Percentiles rank a stretch among this genome's conserved stretches.
Evolutionary conservation across 2,888 invertebrate genomes (phyloP).

Genomic region (Euzetes globulus): DNA sequence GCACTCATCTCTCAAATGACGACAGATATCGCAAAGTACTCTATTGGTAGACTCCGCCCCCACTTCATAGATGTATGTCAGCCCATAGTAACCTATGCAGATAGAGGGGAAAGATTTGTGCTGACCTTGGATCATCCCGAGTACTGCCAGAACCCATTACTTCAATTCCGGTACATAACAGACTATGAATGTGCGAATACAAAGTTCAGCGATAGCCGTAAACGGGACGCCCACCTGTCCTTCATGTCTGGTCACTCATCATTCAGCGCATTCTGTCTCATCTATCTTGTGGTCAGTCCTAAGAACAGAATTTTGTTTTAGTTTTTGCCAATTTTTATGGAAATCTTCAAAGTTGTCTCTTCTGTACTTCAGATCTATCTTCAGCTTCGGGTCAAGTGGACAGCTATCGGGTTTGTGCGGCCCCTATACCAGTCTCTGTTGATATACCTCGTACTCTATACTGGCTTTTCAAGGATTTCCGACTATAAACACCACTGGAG

Average conservation of each 20-base stretch:
- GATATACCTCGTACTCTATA: constrained; percentile 72
- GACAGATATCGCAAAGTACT: constrained; percentile 88
- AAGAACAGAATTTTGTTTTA: background rate
- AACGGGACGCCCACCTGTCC: constrained; percentile 56
- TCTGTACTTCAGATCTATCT: constrained; percentile 61
- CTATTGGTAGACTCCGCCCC: constrained; percentile 82
- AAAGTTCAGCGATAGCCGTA: constrained; percentile 36
- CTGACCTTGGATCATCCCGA: too few relatives aligned
- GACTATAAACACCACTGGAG: constrained; percentile 99
- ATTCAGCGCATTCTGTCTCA: constrained; percentile 62
- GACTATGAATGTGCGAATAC: constrained; percentile 43
- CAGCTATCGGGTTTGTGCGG: constrained; percentile 67
- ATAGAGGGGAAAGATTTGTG: too few relatives aligned
- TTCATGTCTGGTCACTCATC: constrained; percentile 89
- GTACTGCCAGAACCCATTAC: too few relatives aligned
- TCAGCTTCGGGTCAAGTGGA: constrained; percentile 72
- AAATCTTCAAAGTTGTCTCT: too few relatives aligned
- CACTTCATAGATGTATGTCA: constrained; percentile 85
- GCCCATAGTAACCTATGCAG: too few relatives aligned
- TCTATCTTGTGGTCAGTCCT: constrained; percentile 42
- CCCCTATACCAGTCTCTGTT: constrained; percentile 77
- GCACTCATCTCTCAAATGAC: constrained; percentile 72
- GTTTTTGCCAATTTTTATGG: background rate
- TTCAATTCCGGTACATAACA: constrained; percentile 41
- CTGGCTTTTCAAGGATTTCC: constrained; percentile 79